Percentiles rank a stretch among this genome's conserved stretches.
phyloP scores from a whole-genome alignment of 2,888 invertebrate species.

The Drosophila nr. fundita region DNA sequence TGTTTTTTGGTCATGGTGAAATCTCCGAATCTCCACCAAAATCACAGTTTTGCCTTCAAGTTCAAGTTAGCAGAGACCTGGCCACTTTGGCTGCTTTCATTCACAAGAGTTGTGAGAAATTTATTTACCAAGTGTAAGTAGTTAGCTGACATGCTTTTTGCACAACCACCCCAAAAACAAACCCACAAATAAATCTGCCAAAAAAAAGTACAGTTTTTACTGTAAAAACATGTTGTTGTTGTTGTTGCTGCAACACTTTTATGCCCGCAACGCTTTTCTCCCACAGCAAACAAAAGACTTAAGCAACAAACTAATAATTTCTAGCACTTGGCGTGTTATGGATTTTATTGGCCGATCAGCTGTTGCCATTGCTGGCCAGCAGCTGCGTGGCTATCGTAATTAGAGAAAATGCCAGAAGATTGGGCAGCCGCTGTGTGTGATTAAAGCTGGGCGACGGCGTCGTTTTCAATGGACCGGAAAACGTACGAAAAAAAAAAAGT shows the following conservation, averaged over 20 bases:
- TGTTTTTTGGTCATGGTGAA: conserved; percentile 63
- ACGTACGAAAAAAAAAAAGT: conserved; percentile 64
- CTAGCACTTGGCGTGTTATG: conserved; percentile 24
- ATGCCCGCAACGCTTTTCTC: conserved; percentile 50
- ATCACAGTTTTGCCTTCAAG: conserved; percentile 34
- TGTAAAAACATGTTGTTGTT: conserved; percentile 37
- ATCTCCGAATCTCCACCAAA: conserved; percentile 51
- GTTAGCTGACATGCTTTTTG: conserved; percentile 58
- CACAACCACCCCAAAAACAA: conserved; percentile 17
- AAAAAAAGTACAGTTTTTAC: conserved; percentile 15
- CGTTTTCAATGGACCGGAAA: conserved; percentile 78
- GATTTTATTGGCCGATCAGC: conserved; percentile 51
- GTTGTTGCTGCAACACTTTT: conserved; percentile 24
- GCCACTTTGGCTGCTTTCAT: conserved; percentile 38
- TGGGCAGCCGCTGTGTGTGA: conserved; percentile 38
- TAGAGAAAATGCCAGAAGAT: conserved; percentile 63
- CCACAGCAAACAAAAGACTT: conserved; percentile 65
- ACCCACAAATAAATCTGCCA: conserved; percentile 1
- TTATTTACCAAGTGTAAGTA: conserved; percentile 43
- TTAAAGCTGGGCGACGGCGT: conserved; percentile 48
- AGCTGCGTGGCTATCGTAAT: conserved; percentile 54
- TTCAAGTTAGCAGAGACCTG: conserved; percentile 1
- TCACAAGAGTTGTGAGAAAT: conserved; percentile 43
- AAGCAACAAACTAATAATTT: conserved; percentile 58
- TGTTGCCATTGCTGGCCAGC: conserved; percentile 34